Base-by-base conservation (phyloP, 2,797 vertebrate genomes). In the Notamacropus eugenii region DNA sequence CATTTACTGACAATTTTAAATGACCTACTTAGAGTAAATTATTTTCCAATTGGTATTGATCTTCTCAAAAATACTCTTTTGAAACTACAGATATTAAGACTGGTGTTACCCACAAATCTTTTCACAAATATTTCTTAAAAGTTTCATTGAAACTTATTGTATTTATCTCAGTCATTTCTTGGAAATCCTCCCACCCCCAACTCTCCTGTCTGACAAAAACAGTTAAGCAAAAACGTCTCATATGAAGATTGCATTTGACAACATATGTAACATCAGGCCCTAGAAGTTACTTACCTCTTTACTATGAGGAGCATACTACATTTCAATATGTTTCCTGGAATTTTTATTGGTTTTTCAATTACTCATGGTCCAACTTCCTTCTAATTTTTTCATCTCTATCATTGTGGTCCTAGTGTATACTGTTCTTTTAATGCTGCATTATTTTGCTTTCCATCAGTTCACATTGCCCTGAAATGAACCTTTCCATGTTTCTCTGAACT, bases 21-120 rank as follows among this genome's bases (percentile, higher is more conserved):
- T 92, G 34, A 96, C 2, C 6, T n/a, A 74, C 40, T 93, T 40
- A 34, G 46, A 34, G 34, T 56, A 96, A 94, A 92, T 95, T 87
- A 46, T 96, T 93, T 57, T 94, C 67, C 58, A 92, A 82, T 8
- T 54, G 31, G 19, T 93, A 91, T 82, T 93, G 40, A 90, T 90
- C 94, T 92, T 97, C 40, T 90, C 90, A 31, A 96, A 96, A 12
- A 92, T 55, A 28, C 94, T 94, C 29, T 52, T 93, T 87, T 93
- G 50, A 52, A 91, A 96, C 59, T 46, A 87, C 5, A 87, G 40
- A 50, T 87, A 27, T 50, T 87, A 50, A 0, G 19, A 93, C 29
- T 97, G 57, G 55, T 96, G 10, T 59, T 28, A 97, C 58, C 28
- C 54, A 96, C 12, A 93, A 95, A 91, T 87, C 93, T 95, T 58